A percentile compares a stretch with the other conserved stretches of the same genome.
Conservation (phyloP, 1,140 invertebrate genomes). For the Venturia canescens region DNA sequence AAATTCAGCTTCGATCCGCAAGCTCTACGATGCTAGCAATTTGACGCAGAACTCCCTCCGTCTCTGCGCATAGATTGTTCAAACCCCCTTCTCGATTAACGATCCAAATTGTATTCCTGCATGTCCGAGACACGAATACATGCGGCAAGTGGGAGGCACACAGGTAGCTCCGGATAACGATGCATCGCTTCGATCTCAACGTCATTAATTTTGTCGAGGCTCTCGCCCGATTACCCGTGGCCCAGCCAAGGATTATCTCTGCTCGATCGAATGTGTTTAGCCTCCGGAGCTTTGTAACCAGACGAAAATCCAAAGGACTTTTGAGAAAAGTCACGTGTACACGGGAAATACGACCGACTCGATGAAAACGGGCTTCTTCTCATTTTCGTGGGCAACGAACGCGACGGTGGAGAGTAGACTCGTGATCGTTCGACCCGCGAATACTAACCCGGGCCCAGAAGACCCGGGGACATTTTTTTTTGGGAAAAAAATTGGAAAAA, state of each 20-base stretch:
- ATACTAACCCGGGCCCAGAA: too few species aligned
- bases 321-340: not conserved
- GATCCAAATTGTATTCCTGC: constrained; percentile 62
- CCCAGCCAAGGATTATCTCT: constrained; percentile 57
- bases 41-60: too few species aligned
- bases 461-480: too few species aligned
- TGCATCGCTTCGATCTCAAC: constrained; percentile 61
- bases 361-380: not conserved
- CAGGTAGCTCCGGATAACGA: constrained; percentile 57
- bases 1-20: too few species aligned
- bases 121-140: constrained; percentile 2
- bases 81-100: constrained; percentile 62
- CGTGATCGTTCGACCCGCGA: too few species aligned
- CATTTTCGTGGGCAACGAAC: too few species aligned
- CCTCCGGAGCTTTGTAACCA: constrained; percentile 48
- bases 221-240: constrained; percentile 60
- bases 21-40: too few species aligned
- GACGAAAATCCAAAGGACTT: not conserved
- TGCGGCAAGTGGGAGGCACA: not conserved
- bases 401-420: too few species aligned
- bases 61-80: not conserved
- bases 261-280: constrained; percentile 34
- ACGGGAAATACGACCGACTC: not conserved
- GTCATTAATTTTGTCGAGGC: constrained; percentile 62
- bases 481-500: too few species aligned